Conservation (phyloP, 2,888 invertebrate genomes). For the Psylliodes chrysocephalus region DNA sequence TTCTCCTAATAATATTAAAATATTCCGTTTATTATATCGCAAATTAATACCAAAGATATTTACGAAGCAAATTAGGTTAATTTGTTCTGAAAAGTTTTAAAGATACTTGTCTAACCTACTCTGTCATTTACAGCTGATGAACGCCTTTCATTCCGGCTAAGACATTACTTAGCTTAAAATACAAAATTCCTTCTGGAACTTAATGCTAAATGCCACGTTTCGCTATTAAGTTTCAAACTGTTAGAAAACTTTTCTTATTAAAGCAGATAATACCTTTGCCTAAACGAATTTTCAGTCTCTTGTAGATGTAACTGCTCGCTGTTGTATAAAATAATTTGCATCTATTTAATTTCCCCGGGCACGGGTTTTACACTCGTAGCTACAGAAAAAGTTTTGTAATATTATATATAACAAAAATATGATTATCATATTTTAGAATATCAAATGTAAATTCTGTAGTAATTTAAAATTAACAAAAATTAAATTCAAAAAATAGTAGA, state of each 20-base stretch:
- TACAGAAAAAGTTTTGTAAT: not conserved
- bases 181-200: slow-evolving; percentile 21
- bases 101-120: slow-evolving; percentile 3
- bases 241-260: slow-evolving; percentile 24
- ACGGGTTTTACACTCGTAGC: not conserved
- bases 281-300: slow-evolving; percentile 26
- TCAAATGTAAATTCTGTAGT: too few species aligned
- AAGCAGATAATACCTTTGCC: slow-evolving; percentile 24
- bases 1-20: too few species aligned
- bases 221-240: slow-evolving; percentile 23
- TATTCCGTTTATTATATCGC: too few species aligned
- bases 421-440: slow-evolving; percentile 12
- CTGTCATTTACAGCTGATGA: slow-evolving; percentile 7
- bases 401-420: not conserved
- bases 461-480: too few species aligned
- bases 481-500: too few species aligned
- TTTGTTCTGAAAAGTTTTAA: not conserved
- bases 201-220: slow-evolving; percentile 15
- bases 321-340: slow-evolving; percentile 25
- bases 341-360: slow-evolving; percentile 13
- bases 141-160: not conserved
- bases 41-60: too few species aligned
- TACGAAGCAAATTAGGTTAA: not conserved
- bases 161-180: slow-evolving; percentile 11
- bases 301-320: slow-evolving; percentile 20